Evolutionary conservation across 2,888 invertebrate genomes (phyloP), one percentile per base, ranked within the genome.

Genomic region (Opisthograptis luteolata): DNA sequence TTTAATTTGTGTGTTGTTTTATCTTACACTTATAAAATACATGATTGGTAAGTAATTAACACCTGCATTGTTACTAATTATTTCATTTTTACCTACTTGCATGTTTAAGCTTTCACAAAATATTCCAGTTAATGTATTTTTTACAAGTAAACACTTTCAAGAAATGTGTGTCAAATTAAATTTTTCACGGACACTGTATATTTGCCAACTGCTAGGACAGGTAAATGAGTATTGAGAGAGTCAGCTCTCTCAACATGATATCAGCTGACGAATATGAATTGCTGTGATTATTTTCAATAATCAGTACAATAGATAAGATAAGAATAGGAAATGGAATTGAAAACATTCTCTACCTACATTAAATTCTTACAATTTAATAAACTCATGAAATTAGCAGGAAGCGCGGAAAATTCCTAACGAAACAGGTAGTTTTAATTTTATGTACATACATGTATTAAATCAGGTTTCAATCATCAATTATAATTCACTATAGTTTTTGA

Each of bases 261-360:
- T 25, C 39, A 10, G 15, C 10, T 22, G 32, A 32, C 24, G 2
- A 36, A 25, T n/a, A n/a, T 27, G 19, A 25, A 45, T 20, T 41
- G 47, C 40, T 41, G 40, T 41, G 35, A 48, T 36, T 36, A 48
- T 8, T 17, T 31, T 2, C 17, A 36, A 22, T 47, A 37, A 46
- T 41, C 47, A 30, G 28, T 5, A 27, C 5, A 17, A 25, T n/a
- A 3, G 46, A 46, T 46, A 39, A 46, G 39, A 46, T 46, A 39
- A 1, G 12, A n/a, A 15, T 20, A 30, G 24, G 14, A 15, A 22
- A 31, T 32, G 31, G n/a, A n/a, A n/a, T n/a, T n/a, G n/a, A n/a
- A n/a, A n/a, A n/a, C n/a, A n/a, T n/a, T n/a, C n/a, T n/a, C 9
- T 13, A 6, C 31, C 36, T 31, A 24, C 31, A 45, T 30, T 30